These are phyloP conservation scores for Corythornis leucogaster DNA, from an alignment of 2,797 vertebrate genomes.

Conservation along the genomic window DNA sequence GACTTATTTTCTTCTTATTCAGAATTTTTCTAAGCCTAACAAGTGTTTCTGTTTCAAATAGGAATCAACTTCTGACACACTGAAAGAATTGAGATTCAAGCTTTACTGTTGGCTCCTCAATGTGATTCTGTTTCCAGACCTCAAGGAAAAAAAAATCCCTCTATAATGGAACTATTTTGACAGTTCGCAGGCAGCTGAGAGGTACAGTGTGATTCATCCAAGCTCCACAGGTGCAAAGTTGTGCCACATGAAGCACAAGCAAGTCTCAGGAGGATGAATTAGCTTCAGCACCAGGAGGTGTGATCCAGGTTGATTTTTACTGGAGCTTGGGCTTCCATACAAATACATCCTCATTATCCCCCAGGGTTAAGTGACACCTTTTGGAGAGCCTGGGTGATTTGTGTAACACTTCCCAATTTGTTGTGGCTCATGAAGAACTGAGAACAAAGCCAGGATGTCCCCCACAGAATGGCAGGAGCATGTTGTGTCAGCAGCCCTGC, in stretches of 20 bases:
- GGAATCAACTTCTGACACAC: not conserved
- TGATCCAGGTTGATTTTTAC: not conserved
- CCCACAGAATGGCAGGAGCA: no score
- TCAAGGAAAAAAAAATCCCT: not conserved
- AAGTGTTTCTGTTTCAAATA: not conserved
- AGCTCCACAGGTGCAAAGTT: not conserved
- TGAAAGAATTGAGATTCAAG: not conserved
- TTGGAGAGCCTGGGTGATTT: no score
- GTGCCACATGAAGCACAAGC: not conserved
- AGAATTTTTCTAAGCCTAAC: not conserved
- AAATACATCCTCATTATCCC: fast-evolving
- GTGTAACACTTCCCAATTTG: no score
- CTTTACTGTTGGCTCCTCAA: not conserved
- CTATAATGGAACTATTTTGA: not conserved
- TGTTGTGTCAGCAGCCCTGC: no score
- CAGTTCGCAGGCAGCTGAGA: not conserved
- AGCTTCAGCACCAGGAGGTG: not conserved
- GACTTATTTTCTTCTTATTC: not conserved
- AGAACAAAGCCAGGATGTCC: no score
- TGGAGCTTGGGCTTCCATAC: not conserved
- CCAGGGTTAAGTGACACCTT: no score
- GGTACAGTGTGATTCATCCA: not conserved
- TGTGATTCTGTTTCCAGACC: not conserved
- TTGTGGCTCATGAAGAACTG: no score
- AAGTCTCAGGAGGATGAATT: not conserved